Conservation (phyloP, 1,140 invertebrate genomes). For the Pogonomyrmex californicus region DNA sequence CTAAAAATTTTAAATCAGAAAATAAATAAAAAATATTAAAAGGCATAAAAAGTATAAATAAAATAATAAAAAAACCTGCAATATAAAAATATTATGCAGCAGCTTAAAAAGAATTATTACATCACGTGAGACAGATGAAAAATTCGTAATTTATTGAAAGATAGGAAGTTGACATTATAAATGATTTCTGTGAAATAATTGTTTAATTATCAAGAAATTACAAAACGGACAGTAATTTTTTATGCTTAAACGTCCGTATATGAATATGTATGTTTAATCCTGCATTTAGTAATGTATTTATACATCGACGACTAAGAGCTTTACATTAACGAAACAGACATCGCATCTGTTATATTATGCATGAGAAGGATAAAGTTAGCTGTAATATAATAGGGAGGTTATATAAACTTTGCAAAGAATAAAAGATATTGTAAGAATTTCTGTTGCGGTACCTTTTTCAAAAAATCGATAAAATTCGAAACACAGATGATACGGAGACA, state of each 20-base stretch:
- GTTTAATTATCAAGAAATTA: background rate
- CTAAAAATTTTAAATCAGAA: background rate
- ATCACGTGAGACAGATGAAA: background rate
- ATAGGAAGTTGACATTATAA: background rate
- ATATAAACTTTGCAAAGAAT: background rate
- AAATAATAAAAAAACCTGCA: background rate
- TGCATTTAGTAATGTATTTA: background rate
- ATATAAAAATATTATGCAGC: background rate
- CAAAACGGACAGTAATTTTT: background rate
- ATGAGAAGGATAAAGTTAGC: background rate
- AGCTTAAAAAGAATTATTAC: background rate
- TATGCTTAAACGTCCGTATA: background rate
- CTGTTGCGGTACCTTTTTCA: constrained; percentile 49
- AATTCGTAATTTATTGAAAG: background rate
- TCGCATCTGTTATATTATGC: background rate
- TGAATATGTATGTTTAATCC: background rate
- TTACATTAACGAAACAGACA: background rate
- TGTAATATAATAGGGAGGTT: constrained; percentile 20
- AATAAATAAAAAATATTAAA: background rate
- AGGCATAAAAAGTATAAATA: background rate
- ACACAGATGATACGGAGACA: background rate
- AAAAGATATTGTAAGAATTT: constrained; percentile 16
- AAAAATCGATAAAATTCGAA: constrained; percentile 33
- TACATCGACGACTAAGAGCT: background rate
- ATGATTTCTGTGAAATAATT: constrained; percentile 14